Conservation (phyloP, 2,113 vertebrate genomes). For the Hemiprocne comata region DNA sequence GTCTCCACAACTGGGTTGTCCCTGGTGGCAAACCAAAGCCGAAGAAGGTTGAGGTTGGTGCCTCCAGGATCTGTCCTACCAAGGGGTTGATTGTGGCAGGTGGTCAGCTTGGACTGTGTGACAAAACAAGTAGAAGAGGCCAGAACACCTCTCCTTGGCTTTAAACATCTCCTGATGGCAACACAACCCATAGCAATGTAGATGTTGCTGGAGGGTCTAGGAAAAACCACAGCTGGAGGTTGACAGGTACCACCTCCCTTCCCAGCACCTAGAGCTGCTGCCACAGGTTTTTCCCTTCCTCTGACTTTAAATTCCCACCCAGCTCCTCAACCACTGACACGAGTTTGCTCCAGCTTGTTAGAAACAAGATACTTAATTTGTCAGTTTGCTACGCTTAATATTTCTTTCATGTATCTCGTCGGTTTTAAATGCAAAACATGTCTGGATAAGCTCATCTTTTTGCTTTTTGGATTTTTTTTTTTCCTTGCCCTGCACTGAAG, state of each 20-base stretch:
- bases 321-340: neutral
- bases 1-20: too few species aligned
- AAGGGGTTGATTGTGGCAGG: neutral
- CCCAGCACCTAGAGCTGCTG: neutral
- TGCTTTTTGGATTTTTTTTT: neutral
- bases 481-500: neutral
- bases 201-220: neutral
- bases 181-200: accelerated
- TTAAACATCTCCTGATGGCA: neutral
- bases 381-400: slow-evolving; percentile 4
- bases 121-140: neutral
- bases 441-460: slow-evolving; percentile 6
- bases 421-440: slow-evolving; percentile 16
- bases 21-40: too few species aligned
- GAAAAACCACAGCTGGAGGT: neutral
- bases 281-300: neutral
- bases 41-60: neutral
- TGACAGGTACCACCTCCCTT: neutral
- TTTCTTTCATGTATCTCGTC: neutral
- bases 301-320: neutral
- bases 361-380: slow-evolving; percentile 7
- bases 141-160: neutral
- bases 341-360: neutral
- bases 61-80: neutral
- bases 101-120: neutral